phyloP scores from a whole-genome alignment of 2,113 vertebrate genomes.

The Tachuris rubrigastra region DNA sequence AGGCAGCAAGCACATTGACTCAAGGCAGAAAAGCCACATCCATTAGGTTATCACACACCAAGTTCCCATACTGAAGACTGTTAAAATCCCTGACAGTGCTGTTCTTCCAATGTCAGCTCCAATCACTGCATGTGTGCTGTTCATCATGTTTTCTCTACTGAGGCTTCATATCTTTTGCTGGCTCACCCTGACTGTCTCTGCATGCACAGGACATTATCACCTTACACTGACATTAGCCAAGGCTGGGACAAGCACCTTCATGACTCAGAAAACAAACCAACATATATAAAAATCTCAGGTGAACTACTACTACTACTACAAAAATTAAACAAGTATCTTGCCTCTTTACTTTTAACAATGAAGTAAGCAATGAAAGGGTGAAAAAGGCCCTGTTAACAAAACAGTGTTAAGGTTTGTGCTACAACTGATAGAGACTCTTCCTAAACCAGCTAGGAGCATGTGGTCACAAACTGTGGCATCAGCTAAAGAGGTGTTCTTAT shows the following conservation, averaged over 20 bases:
- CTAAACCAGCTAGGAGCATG: rapidly evolving
- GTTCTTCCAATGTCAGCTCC: neutral
- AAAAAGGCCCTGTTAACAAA: neutral
- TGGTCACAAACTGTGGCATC: neutral
- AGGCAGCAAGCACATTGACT: neutral
- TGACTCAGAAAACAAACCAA: neutral
- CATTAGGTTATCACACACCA: neutral
- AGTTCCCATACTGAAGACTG: neutral
- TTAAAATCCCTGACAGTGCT: neutral
- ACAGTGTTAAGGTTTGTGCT: neutral
- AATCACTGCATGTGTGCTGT: neutral
- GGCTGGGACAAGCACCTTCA: neutral
- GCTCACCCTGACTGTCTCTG: neutral
- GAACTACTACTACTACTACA: neutral
- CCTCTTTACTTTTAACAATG: neutral
- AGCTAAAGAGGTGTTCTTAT: neutral
- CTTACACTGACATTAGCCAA: neutral
- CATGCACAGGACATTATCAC: neutral
- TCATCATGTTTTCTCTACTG: rapidly evolving
- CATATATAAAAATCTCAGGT: neutral
- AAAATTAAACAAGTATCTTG: neutral
- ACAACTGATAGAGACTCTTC: neutral
- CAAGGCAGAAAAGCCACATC: neutral
- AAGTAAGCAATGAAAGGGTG: neutral
- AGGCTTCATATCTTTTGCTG: neutral